A percentile compares a stretch with the other conserved stretches of the same genome.
phyloP scores from a whole-genome alignment of 2,888 invertebrate genomes.

The Ellobium chinense region DNA sequence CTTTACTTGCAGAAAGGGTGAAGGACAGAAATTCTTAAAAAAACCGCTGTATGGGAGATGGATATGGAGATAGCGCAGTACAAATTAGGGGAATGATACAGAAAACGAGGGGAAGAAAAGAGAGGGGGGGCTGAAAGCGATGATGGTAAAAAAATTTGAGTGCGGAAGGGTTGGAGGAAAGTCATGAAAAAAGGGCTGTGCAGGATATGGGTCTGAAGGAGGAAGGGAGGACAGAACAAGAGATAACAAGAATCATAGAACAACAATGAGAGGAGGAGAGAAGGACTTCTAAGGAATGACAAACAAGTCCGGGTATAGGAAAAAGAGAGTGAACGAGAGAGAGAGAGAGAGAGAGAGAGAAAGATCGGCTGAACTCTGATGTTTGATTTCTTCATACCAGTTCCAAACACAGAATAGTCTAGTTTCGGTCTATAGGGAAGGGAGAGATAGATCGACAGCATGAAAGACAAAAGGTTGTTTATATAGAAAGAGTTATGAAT shows the following conservation, averaged over 20 bases:
- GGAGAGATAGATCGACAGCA: neutral
- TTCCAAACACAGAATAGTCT: no score
- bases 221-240: neutral
- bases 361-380: neutral
- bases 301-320: no score
- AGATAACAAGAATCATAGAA: neutral
- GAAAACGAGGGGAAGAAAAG: no score
- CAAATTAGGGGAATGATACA: no score
- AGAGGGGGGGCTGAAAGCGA: no score
- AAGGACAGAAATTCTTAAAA: no score
- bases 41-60: no score
- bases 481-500: neutral
- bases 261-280: neutral
- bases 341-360: conserved; percentile 19
- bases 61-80: no score
- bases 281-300: neutral
- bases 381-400: no score
- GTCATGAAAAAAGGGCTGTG: neutral
- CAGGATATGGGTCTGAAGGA: neutral
- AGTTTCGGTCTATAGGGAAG: neutral
- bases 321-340: conserved; percentile 5
- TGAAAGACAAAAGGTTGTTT: neutral
- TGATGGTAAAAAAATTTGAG: no score
- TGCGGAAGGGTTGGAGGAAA: no score
- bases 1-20: no score